These are phyloP conservation scores for Conistra vaccinii DNA, from an alignment of 2,888 invertebrate species.

Conservation along the genomic window DNA sequence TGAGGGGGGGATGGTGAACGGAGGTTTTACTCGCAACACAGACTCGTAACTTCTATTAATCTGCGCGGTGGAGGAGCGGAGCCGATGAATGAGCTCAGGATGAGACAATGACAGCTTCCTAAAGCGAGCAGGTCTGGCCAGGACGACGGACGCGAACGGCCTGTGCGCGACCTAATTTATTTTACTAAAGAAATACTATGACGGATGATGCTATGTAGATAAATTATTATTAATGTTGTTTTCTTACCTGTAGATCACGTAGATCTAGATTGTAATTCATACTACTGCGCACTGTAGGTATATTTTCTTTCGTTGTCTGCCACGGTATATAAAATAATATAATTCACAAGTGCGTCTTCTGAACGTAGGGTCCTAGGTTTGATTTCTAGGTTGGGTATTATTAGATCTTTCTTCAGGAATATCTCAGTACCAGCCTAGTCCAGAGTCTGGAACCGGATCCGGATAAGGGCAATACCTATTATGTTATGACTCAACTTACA, in stretches of 20 bases:
- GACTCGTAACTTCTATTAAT: constrained; percentile 49
- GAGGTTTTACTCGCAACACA: constrained; percentile 36
- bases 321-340: not conserved
- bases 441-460: not conserved
- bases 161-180: constrained; percentile 43
- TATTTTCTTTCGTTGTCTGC: not conserved
- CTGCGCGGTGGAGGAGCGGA: constrained; percentile 38
- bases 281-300: not conserved
- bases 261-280: constrained; percentile 32
- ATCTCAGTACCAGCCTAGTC: not conserved
- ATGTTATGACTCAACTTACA: no score
- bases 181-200: constrained; percentile 42
- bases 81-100: constrained; percentile 52
- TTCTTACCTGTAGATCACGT: constrained; percentile 12
- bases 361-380: not conserved
- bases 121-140: constrained; percentile 19
- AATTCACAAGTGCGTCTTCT: no score
- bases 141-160: constrained; percentile 1
- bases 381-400: not conserved
- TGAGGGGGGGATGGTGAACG: constrained; percentile 13
- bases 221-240: constrained; percentile 48
- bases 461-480: not conserved
- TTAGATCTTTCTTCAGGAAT: not conserved
- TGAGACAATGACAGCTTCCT: constrained; percentile 52
- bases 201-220: constrained; percentile 37